A percentile compares a stretch with the other conserved stretches of the same genome.
These are phyloP conservation scores for Pipra filicauda DNA, from an alignment of 2,113 vertebrate species.

Conservation along the genomic window DNA sequence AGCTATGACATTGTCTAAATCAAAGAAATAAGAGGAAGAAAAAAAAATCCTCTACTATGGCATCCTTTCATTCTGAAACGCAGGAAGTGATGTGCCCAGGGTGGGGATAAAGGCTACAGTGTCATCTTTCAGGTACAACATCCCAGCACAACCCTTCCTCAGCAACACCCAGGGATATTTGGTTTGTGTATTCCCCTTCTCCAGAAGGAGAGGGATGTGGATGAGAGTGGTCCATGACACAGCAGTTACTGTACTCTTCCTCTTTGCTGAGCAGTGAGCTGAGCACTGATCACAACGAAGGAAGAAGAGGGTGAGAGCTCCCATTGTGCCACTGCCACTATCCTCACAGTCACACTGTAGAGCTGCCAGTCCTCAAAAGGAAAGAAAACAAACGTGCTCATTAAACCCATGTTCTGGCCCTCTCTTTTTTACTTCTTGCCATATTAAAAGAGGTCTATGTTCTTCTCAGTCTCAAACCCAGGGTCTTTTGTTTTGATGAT, in stretches of 20 bases:
- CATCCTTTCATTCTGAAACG: neutral
- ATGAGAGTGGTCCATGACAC: neutral
- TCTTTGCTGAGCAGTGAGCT: neutral
- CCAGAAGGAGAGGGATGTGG: neutral
- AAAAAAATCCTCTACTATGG: neutral
- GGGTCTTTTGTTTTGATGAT: conserved; percentile 46
- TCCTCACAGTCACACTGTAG: conserved; percentile 2
- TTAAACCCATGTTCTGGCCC: conserved; percentile 31
- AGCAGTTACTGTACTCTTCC: neutral
- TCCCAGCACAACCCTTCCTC: neutral
- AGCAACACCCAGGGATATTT: neutral
- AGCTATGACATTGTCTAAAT: neutral
- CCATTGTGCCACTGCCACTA: neutral
- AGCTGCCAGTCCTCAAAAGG: conserved; percentile 22
- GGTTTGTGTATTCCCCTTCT: neutral
- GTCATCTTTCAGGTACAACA: neutral
- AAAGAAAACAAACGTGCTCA: conserved; percentile 1
- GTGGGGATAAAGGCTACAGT: neutral
- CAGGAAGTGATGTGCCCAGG: neutral
- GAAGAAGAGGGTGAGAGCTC: neutral
- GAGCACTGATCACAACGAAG: neutral
- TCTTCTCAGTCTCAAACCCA: conserved; percentile 39
- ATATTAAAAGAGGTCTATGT: conserved; percentile 46
- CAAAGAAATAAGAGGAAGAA: neutral
- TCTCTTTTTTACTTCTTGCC: conserved; percentile 32